Percentiles rank a stretch among this genome's conserved stretches.
phyloP scores from a whole-genome alignment of 2,113 vertebrate genomes.

The Colistium nudipinnis region DNA sequence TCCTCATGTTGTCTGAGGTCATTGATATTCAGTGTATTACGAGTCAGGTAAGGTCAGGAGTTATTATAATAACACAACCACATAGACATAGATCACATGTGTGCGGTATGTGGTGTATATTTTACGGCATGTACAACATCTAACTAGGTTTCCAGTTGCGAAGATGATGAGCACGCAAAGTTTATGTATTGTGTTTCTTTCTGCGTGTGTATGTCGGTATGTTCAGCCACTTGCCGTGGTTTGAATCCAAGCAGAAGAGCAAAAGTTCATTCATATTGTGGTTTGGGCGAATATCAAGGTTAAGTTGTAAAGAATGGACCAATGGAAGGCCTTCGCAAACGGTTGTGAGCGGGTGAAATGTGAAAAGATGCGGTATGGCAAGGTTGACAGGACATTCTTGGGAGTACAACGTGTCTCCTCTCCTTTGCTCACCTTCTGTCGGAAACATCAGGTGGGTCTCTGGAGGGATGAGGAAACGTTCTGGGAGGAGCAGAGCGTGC shows the following conservation, averaged over 20 bases:
- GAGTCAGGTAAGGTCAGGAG: constrained; percentile 4
- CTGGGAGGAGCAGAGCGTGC: constrained; percentile 40
- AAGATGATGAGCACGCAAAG: not conserved
- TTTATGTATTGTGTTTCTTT: constrained; percentile 31
- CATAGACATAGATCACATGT: not conserved
- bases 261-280: constrained; percentile 42
- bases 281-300: constrained; percentile 41
- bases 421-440: constrained; percentile 69
- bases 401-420: constrained; percentile 62
- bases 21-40: constrained; percentile 11
- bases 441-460: constrained; percentile 74
- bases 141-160: constrained; percentile 38
- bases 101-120: constrained; percentile 3
- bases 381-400: constrained; percentile 56
- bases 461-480: constrained; percentile 59
- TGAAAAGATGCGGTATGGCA: constrained; percentile 53
- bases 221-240: constrained; percentile 41
- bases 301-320: constrained; percentile 26
- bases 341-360: constrained; percentile 5
- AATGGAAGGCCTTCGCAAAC: constrained; percentile 28
- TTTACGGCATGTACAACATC: constrained; percentile 24
- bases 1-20: not conserved
- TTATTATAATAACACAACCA: not conserved
- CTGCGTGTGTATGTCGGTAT: constrained; percentile 15
- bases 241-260: constrained; percentile 41